Base-by-base conservation (phyloP, 2,797 vertebrate species). In the Calcarius lapponicus region DNA sequence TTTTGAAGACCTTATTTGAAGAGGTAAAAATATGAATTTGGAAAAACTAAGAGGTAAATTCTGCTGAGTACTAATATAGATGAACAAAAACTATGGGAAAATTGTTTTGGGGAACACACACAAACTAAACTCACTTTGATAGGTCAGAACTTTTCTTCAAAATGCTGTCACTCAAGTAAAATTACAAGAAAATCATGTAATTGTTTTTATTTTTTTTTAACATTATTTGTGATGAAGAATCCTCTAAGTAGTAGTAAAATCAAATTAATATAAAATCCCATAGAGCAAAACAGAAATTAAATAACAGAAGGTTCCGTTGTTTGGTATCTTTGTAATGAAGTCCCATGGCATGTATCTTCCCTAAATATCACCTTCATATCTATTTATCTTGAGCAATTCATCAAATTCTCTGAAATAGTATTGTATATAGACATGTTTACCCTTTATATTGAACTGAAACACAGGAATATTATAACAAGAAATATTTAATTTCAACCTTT, bases 401-500 rank as follows among this genome's bases (percentile, higher is more conserved):
- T 25, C 26, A 86, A 92, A 80, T 72, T 7, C 20, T 72, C 18
- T 71, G 17, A 64, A 20, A 50, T 17, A 45, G 16, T 36, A 43
- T 14, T 42, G 20, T 21, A 88, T 9, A 47, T 11, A 69, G 67
- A 54, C 3, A 66, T 61, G 10, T 48, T 81, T 78, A 72, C 21
- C 19, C 50, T 61, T 58, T 58, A 57, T 65, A 60, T 34, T 64
- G 61, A 80, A 57, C 11, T 60, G 53, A 71, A 78, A 91, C 8
- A 69, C 11, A 56, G n/a, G 24, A 90, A 36, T 61, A 91, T 22
- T 86, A 8, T 57, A 94, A 84, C 4, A 90, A 93, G 13, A 86
- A 94, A 80, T 71, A 88, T 38, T 79, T 75, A 5, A 76, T 86
- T 95, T 90, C 61, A 92, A 99, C 99, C 99, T 99, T 99, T 97